Evolutionary conservation across 2,888 invertebrate genomes (phyloP), one percentile per base, ranked within the genome.

Genomic region (Drosophila mercatorum): DNA sequence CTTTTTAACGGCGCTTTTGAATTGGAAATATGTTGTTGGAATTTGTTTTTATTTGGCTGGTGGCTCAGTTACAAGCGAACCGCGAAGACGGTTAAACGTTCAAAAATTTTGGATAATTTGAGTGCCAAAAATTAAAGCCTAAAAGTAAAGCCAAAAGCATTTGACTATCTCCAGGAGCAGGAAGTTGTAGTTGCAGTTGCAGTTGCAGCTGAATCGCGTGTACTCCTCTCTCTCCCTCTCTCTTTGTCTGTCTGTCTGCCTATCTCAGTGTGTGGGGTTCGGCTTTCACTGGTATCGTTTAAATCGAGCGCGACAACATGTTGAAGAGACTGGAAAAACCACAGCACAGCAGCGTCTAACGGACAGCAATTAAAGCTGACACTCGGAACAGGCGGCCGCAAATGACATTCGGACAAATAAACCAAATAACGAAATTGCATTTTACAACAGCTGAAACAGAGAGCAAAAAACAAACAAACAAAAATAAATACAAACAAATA

Each of bases 341-440:
- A 55, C 65, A 64, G 55, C 84, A 55, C 65, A 64, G 55, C 56
- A 43, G 41, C 59, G 41, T 59, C 58, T 57, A 64, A 36, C 67
- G 58, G 70, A 62, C 51, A 67, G 43, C 83, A 89, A 83, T 89
- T 83, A 89, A 83, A 75, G 63, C 72, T 73, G 72, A 71, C 83
- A 68, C 74, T 56, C 57, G 62, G 53, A 31, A 51, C 62, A 59
- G 63, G 31, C 38, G 55, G 60, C 38, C 52, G 26, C 44, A 52
- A 70, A 46, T 69, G 70, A 58, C 68, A 68, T 69, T 58, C 52
- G 41, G 17, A 49, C 52, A 63, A 60, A 72, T 72, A 78, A 67
- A 70, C 89, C 53, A 87, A 89, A 89, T 87, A 84, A 89, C 88
- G 88, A 89, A 83, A 83, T 87, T 87, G 81, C 83, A 84, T 87